Evolutionary conservation across 23 tunicate genomes (phyloP), one percentile per base, ranked within the genome.

Genomic region (Ciona savignyi): DNA sequence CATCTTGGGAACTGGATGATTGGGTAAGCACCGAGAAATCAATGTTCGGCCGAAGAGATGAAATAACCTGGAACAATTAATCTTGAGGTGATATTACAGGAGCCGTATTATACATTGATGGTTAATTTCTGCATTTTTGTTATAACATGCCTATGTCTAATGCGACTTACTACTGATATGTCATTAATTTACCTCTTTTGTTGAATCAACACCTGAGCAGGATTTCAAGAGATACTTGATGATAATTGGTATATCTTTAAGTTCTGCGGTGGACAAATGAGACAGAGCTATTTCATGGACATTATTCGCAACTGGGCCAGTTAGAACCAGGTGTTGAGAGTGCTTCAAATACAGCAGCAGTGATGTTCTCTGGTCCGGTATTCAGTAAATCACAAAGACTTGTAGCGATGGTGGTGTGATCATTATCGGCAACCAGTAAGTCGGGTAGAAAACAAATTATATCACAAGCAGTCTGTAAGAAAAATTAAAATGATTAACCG

Each of bases 261-360:
- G 25, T 29, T 68, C 67, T 2, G 77, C 79, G 25, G 90, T 49
- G 2, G 77, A 27, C 49, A 88, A 56, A 62, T 35, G 66, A 15
- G 84, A 66, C n/a, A 78, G 28, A 0, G 81, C 87, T 3, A 78
- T 65, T 23, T 77, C 71, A 30, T 88, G 65, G 22, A 88, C 75
- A 33, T 72, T 56, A 15, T 68, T 61, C 22, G 66, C 30, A 20
- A 72, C 70, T 22, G 65, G 60, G 33, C 60, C 75, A 33, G 76
- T 4, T n/a, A 82, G 80, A 25, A 23, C 4, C 19, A 82, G 63
- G 65, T 84, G n/a, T 84, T 9, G 89, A 84, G 60, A 84, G 32
- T 25, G 89, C 89, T 63, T 84, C 89, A 71, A 84, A 84, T 23
- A 84, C 73, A 70, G 89, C 72, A 29, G 78, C 64, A n/a, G 89